These are phyloP conservation scores for Onychomys arenicola DNA, from an alignment of 2,797 vertebrate genomes.

Conservation along the genomic window DNA sequence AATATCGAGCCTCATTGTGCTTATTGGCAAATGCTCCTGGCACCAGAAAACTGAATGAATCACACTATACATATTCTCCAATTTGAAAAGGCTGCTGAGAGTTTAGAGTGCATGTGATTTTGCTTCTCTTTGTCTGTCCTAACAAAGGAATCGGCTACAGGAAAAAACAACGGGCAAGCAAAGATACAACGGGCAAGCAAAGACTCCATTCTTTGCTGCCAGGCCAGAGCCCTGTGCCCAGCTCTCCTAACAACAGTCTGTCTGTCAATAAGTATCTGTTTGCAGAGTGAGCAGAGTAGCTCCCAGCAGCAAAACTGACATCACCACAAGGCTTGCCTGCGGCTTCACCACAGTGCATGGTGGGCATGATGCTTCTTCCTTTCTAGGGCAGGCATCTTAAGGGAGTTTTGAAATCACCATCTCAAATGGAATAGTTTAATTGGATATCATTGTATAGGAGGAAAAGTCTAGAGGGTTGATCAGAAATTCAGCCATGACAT, in stretches of 20 bases:
- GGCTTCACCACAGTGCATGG: rapidly evolving
- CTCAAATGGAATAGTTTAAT: background rate
- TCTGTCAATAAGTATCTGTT: background rate
- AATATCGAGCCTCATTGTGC: background rate
- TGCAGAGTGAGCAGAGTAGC: rapidly evolving
- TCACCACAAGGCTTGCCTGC: background rate
- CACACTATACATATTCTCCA: background rate
- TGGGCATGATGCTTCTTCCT: too few relatives aligned
- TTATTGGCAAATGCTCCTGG: slow-evolving; percentile 7
- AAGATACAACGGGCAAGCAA: background rate
- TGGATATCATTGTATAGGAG: background rate
- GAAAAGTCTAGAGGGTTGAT: background rate
- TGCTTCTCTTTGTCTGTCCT: background rate
- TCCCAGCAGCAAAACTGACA: background rate
- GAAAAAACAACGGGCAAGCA: background rate
- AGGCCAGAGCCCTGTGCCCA: background rate
- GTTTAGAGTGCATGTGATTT: background rate
- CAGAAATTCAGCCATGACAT: rapidly evolving
- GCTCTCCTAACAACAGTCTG: background rate
- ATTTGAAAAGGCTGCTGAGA: background rate
- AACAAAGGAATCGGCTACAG: background rate
- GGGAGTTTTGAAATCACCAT: background rate
- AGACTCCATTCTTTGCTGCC: rapidly evolving
- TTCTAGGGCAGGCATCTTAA: background rate
- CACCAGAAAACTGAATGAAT: slow-evolving; percentile 38